Percentiles rank a stretch among this genome's conserved stretches.
phyloP scores from a whole-genome alignment of 2,888 invertebrate genomes.

The Adineta ricciae region DNA sequence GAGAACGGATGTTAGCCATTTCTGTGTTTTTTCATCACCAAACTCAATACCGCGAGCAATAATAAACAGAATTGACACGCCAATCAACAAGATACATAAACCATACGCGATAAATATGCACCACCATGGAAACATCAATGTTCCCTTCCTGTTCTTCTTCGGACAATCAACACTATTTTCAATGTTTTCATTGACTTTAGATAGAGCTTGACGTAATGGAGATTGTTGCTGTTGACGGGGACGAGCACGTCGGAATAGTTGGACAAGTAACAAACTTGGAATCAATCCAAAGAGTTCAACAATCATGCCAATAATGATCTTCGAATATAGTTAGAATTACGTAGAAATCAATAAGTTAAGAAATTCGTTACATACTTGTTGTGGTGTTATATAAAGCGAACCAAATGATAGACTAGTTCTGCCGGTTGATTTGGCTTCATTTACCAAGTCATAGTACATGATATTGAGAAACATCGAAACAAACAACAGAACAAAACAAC shows the following conservation, averaged over 20 bases:
- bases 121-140: background rate
- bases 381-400: background rate
- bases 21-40: background rate
- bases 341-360: background rate
- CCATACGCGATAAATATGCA: background rate
- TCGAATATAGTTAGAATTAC: too few species aligned
- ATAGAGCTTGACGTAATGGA: background rate
- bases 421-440: background rate
- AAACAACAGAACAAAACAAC: background rate
- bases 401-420: background rate
- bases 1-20: background rate
- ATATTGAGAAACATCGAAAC: background rate
- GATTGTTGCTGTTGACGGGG: background rate
- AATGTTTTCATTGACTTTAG: background rate
- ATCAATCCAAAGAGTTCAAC: background rate
- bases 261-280: background rate
- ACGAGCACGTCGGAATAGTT: background rate
- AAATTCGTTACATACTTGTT: background rate
- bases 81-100: background rate
- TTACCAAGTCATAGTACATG: background rate
- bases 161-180: background rate
- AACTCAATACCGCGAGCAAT: background rate
- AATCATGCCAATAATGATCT: background rate
- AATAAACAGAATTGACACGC: background rate
- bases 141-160: background rate